Evolutionary conservation across 1,140 invertebrate species (phyloP).

Genomic region (Chrysomallon squamiferum): DNA sequence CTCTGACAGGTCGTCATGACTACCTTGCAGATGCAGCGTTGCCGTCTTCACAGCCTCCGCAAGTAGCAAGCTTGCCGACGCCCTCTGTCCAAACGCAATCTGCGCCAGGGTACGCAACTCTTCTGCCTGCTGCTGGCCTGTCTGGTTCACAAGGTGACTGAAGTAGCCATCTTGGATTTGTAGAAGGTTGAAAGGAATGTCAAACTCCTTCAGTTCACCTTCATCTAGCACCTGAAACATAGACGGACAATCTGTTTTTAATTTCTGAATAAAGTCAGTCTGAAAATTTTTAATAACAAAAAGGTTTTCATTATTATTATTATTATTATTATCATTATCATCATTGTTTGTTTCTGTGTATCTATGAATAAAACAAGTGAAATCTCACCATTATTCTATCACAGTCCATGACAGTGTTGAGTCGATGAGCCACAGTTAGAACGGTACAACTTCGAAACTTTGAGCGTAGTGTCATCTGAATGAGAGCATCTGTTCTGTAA

Average conservation of each 20-base stretch:
- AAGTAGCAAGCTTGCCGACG: slow-evolving; percentile 15
- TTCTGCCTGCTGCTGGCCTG: slow-evolving; percentile 31
- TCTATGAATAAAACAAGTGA: no score
- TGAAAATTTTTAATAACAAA: no score
- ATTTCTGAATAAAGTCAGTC: no score
- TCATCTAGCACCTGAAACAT: slow-evolving; percentile 43
- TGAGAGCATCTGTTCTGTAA: slow-evolving; percentile 61
- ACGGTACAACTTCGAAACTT: slow-evolving; percentile 60
- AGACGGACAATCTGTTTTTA: no score
- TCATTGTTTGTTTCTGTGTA: no score
- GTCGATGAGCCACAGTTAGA: slow-evolving; percentile 58
- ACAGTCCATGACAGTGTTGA: slow-evolving; percentile 65
- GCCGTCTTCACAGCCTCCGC: slow-evolving; percentile 18
- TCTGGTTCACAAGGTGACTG: slow-evolving; percentile 57
- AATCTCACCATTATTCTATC: slow-evolving; percentile 54
- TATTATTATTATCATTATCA: no score
- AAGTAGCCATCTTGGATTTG: slow-evolving; percentile 64
- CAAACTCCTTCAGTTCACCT: slow-evolving; percentile 69
- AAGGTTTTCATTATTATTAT: no score
- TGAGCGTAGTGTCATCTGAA: slow-evolving; percentile 59
- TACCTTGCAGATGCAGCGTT: slow-evolving; percentile 8
- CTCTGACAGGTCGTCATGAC: slow-evolving; percentile 6
- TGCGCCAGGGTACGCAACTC: slow-evolving; percentile 26
- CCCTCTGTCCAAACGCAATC: slow-evolving; percentile 11
- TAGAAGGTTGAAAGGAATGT: slow-evolving; percentile 72